A percentile compares a stretch with the other conserved stretches of the same genome.
Evolutionary conservation across 2,113 vertebrate genomes (phyloP).

Genomic region (Naja naja): DNA sequence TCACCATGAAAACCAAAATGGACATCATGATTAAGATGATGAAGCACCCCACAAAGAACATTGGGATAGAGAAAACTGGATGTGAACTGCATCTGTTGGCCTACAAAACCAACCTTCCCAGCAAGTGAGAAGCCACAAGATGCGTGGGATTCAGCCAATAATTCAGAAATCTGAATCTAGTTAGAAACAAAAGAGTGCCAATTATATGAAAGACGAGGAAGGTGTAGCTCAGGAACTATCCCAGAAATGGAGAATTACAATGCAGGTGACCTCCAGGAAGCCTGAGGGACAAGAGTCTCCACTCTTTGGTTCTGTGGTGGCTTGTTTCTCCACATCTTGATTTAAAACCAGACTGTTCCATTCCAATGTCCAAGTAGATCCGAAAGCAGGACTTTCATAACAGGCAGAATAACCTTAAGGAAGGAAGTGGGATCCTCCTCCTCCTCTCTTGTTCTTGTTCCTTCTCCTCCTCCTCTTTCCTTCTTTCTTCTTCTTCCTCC

Average conservation of each 20-base stretch:
- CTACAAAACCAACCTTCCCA: conserved; percentile 48
- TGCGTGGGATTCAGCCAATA: neutral
- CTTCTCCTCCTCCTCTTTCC: no score
- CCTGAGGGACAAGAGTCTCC: neutral
- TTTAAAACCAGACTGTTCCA: no score
- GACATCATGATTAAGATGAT: neutral
- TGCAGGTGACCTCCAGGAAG: neutral
- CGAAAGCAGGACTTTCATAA: no score
- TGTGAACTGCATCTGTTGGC: conserved; percentile 30
- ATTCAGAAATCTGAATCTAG: no score
- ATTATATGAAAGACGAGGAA: neutral
- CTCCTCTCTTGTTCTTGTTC: no score
- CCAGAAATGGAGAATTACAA: neutral
- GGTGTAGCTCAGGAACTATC: neutral
- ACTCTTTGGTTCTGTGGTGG: neutral
- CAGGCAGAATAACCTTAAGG: no score
- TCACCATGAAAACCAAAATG: conserved; percentile 46
- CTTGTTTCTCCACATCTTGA: no score
- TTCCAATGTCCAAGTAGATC: no score
- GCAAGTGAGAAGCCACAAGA: conserved; percentile 37
- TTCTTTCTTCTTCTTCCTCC: no score
- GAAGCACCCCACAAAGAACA: neutral
- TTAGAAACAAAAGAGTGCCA: neutral
- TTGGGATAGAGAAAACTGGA: neutral
- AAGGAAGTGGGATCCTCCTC: no score